phyloP scores from a whole-genome alignment of 1,140 invertebrate species.

The Zaprionus ornatus region DNA sequence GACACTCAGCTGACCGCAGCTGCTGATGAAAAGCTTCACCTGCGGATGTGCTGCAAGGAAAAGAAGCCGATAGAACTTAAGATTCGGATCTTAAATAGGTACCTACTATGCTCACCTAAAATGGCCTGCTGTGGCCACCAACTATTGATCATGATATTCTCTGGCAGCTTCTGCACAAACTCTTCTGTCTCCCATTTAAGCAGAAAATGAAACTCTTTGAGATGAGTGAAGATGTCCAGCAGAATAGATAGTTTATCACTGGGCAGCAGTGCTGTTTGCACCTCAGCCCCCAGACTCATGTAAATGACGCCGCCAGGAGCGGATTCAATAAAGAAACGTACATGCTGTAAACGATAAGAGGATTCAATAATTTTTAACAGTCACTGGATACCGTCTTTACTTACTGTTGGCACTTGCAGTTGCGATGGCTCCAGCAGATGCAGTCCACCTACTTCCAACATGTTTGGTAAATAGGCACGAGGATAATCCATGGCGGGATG shows the following conservation, averaged over 20 bases:
- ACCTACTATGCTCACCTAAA: constrained; percentile 67
- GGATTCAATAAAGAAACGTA: constrained; percentile 85
- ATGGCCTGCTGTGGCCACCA: constrained; percentile 91
- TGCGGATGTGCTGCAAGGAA: constrained; percentile 84
- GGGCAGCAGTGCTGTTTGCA: constrained; percentile 85
- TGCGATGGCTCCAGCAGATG: constrained; percentile 58
- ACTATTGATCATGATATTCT: constrained; percentile 87
- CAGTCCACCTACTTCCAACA: constrained; percentile 86
- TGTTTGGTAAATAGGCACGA: constrained; percentile 85
- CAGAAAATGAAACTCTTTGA: constrained; percentile 86
- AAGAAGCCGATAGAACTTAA: neutral
- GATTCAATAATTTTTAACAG: neutral
- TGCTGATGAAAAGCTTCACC: constrained; percentile 87
- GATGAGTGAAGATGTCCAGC: constrained; percentile 84
- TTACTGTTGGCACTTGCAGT: constrained; percentile 57
- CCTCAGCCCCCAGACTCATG: constrained; percentile 87
- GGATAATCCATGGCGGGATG: constrained; percentile 87
- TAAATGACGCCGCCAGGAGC: constrained; percentile 86
- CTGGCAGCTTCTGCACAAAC: constrained; percentile 80
- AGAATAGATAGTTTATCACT: constrained; percentile 84
- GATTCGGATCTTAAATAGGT: neutral
- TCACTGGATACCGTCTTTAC: neutral
- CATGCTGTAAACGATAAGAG: constrained; percentile 38
- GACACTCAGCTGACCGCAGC: constrained; percentile 87
- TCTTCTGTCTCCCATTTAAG: constrained; percentile 88